These are phyloP conservation scores for Simalia tracyae DNA, from an alignment of 2,797 vertebrate species.

Conservation along the genomic window DNA sequence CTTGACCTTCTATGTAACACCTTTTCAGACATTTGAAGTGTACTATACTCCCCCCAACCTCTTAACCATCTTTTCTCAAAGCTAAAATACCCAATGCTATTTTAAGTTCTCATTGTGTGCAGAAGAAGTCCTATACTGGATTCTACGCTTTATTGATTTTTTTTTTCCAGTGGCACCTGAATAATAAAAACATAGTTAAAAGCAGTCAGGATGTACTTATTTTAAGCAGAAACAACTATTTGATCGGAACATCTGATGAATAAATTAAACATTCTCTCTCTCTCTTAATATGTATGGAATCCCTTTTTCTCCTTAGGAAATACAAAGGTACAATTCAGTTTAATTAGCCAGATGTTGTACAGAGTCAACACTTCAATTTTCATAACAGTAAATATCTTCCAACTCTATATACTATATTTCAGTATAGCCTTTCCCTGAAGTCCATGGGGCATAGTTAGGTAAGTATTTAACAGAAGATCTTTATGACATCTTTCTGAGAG, in stretches of 20 bases:
- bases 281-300: constrained; percentile 19
- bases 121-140: not conserved
- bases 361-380: not conserved
- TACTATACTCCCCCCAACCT: not conserved
- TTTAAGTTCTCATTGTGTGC: not conserved
- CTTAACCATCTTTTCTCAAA: not conserved
- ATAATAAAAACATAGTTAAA: constrained; percentile 3
- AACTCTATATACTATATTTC: not conserved
- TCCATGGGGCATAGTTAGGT: not conserved
- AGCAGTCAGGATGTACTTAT: not conserved
- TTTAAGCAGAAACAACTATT: not conserved
- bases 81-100: not conserved
- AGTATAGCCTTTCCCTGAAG: not conserved
- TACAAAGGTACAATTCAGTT: not conserved
- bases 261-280: not conserved
- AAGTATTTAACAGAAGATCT: not conserved
- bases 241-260: not conserved
- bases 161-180: not conserved
- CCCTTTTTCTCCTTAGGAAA: not conserved
- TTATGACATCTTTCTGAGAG: not conserved
- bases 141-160: not conserved
- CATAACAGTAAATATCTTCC: not conserved
- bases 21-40: not conserved
- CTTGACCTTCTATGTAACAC: not conserved
- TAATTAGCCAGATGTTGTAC: not conserved